phyloP scores from a whole-genome alignment of 2,888 invertebrate genomes.

The Octonoba sinensis region DNA sequence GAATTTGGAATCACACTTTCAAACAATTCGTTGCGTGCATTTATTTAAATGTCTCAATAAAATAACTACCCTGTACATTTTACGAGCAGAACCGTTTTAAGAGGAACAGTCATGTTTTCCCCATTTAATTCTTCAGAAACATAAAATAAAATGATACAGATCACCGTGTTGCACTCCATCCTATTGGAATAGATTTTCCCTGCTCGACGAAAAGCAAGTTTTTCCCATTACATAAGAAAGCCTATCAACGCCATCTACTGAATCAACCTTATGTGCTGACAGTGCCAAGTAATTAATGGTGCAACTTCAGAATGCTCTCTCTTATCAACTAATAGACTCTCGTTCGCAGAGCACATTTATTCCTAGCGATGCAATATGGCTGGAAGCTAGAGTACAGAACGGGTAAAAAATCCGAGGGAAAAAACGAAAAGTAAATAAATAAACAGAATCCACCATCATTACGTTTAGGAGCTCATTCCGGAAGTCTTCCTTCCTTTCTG shows the following conservation, averaged over 20 bases:
- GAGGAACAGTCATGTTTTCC: too few relatives aligned
- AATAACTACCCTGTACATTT: too few relatives aligned
- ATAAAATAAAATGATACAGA: too few relatives aligned
- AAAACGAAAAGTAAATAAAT: slow-evolving; percentile 15
- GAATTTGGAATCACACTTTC: too few relatives aligned
- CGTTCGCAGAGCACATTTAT: slow-evolving; percentile 18
- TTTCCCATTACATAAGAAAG: too few relatives aligned
- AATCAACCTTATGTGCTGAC: not conserved
- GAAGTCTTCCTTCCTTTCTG: slow-evolving; percentile 47
- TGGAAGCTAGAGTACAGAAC: not conserved
- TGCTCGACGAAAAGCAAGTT: too few relatives aligned
- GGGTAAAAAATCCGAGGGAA: not conserved
- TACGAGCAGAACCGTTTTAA: too few relatives aligned
- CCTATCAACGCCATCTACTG: slow-evolving; percentile 12
- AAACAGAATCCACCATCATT: slow-evolving; percentile 29
- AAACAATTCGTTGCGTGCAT: too few relatives aligned
- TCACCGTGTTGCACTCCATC: too few relatives aligned
- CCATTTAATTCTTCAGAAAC: too few relatives aligned
- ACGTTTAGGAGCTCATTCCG: slow-evolving; percentile 46
- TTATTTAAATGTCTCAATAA: too few relatives aligned
- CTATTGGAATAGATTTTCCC: too few relatives aligned
- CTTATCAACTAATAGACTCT: slow-evolving; percentile 54
- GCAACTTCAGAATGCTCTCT: slow-evolving; percentile 35
- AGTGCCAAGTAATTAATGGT: slow-evolving; percentile 41
- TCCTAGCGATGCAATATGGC: not conserved